Conservation (phyloP, 2,888 invertebrate genomes). For the Microctonus hyperodae region DNA sequence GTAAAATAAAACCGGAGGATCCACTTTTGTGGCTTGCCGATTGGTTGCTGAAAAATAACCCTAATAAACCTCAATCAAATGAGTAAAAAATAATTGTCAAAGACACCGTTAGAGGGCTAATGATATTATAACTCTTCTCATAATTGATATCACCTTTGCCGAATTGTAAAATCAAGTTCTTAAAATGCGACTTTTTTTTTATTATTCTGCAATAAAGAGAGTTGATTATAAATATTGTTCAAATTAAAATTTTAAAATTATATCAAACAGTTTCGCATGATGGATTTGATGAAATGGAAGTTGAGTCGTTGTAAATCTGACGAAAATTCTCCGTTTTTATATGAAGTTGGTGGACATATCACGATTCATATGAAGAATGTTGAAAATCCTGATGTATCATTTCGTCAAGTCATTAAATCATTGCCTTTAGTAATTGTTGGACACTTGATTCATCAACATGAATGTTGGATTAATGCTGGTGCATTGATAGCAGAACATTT, state of each 20-base stretch:
- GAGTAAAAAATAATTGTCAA: too few species aligned
- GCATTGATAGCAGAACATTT: constrained; percentile 1
- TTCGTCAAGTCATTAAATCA: neutral
- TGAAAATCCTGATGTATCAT: neutral
- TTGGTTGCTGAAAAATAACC: constrained; percentile 78
- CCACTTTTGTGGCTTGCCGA: constrained; percentile 82
- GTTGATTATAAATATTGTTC: too few species aligned
- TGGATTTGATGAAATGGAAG: too few species aligned
- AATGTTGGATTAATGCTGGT: constrained; percentile 3
- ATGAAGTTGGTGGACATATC: neutral
- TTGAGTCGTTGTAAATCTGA: too few species aligned
- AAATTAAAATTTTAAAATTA: too few species aligned
- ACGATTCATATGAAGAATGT: neutral
- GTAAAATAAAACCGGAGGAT: constrained; percentile 75
- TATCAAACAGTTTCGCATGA: too few species aligned
- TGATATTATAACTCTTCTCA: too few species aligned
- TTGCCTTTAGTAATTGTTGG: neutral
- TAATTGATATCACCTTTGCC: too few species aligned
- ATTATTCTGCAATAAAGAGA: too few species aligned
- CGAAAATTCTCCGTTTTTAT: neutral
- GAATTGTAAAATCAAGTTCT: too few species aligned
- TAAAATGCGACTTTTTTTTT: too few species aligned
- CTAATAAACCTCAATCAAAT: constrained; percentile 69
- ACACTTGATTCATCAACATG: neutral
- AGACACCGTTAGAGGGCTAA: too few species aligned